A percentile compares a stretch with the other conserved stretches of the same genome.
phyloP scores from a whole-genome alignment of 2,113 vertebrate species.

The Chaenocephalus aceratus region DNA sequence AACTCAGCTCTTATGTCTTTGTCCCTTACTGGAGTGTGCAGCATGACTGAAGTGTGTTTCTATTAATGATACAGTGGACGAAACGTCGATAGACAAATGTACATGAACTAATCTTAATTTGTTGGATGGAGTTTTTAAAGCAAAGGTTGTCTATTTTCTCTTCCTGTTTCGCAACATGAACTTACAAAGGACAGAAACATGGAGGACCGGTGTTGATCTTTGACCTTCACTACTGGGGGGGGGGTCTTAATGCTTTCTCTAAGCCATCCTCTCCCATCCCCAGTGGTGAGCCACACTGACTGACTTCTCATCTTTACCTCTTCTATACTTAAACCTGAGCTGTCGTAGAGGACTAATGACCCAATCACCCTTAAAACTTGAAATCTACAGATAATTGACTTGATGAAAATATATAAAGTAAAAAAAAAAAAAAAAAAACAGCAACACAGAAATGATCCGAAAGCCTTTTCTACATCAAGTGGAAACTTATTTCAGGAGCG shows the following conservation, averaged over 20 bases:
- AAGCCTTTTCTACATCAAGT: conserved; percentile 85
- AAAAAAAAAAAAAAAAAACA: background rate
- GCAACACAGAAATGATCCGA: conserved; percentile 80
- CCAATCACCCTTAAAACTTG: conserved; percentile 84
- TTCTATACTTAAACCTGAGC: conserved; percentile 73
- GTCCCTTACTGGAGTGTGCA: conserved; percentile 69
- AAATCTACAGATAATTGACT: conserved; percentile 82
- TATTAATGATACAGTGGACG: conserved; percentile 59
- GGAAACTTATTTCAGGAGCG: conserved; percentile 85
- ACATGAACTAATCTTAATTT: conserved; percentile 72
- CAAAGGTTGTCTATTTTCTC: conserved; percentile 65
- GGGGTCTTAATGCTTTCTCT: conserved; percentile 80
- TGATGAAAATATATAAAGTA: conserved; percentile 75
- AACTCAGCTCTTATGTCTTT: conserved; percentile 65
- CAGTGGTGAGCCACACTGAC: conserved; percentile 72
- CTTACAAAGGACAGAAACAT: conserved; percentile 51
- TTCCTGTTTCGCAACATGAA: conserved; percentile 61
- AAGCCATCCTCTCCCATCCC: conserved; percentile 78
- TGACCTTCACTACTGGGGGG: conserved; percentile 74
- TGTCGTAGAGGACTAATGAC: conserved; percentile 70
- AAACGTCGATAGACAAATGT: conserved; percentile 54
- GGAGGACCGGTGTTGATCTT: conserved; percentile 67
- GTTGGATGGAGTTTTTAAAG: conserved; percentile 73
- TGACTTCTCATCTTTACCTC: conserved; percentile 74
- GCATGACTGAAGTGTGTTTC: conserved; percentile 80